Evolutionary conservation across 2,797 vertebrate species (phyloP), one percentile per base, ranked within the genome.

Genomic region (Pyrocephalus nanus): DNA sequence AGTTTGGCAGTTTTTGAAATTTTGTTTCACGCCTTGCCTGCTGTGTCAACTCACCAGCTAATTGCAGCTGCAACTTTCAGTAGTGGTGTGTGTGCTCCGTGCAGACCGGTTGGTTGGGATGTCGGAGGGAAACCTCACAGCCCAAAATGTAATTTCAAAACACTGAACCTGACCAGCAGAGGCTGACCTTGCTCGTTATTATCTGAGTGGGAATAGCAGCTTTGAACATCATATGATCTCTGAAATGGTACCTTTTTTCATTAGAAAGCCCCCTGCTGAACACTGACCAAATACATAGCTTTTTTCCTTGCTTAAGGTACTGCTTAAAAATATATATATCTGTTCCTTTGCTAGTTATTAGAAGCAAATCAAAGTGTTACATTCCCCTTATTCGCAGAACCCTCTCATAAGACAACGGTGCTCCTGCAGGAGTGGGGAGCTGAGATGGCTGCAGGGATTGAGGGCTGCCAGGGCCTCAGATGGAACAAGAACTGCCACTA

Each of bases 111-210:
- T 91, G 81, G 84, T 75, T 94, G 75, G 92, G 90, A 27, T 95
- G 84, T 85, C 23, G 4, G 61, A 88, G 92, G 93, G 89, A 91
- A 97, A 94, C 92, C 93, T 94, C 96, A 73, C 96, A 95, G 92
- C 96, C 95, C 93, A 94, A 95, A 96, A 96, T 95, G 96, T 94
- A 96, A 96, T 97, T 97, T 97, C 95, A 96, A 96, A 97, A 97
- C 95, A 92, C 95, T 97, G 96, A 97, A 97, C 95, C 95, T 85
- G 94, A 96, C 95, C 94, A 94, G 95, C 95, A 91, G 94, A 94
- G 95, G 90, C 95, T 97, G 97, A 97, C 97, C 97, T 97, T 94
- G 96, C 97, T 97, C 94, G 82, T 97, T 97, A 97, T 97, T 97
- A 96, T 97, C 97, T 97, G 96, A 96, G 97, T 95, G 91, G 96